Evolutionary conservation across 1,140 invertebrate species (phyloP).

Genomic region (Eupeodes corollae): DNA sequence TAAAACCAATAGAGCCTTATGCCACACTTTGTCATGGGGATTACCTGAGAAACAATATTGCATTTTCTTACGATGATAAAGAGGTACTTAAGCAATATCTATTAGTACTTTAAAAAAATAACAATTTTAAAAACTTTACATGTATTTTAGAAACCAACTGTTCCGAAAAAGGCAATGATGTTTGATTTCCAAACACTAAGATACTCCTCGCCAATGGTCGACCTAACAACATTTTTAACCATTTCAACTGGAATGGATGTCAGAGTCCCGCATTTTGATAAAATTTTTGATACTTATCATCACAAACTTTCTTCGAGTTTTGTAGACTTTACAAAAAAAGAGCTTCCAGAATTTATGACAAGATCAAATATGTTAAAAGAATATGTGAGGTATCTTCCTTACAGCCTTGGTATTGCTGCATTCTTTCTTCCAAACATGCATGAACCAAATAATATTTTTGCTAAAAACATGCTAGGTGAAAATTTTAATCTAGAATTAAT

Average conservation of each 20-base stretch:
- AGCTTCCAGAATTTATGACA: slow-evolving; percentile 19
- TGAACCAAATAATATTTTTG: slow-evolving; percentile 7
- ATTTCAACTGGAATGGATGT: slow-evolving; percentile 20
- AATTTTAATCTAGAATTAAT: slow-evolving; percentile 7
- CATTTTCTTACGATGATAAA: slow-evolving; percentile 17
- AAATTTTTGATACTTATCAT: slow-evolving; percentile 25
- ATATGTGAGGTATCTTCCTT: slow-evolving; percentile 23
- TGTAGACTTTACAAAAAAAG: slow-evolving; percentile 2
- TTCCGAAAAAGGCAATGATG: slow-evolving; percentile 28
- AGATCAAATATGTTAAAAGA: slow-evolving; percentile 20
- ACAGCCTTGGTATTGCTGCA: slow-evolving; percentile 9
- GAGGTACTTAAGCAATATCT: background rate
- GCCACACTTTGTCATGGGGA: slow-evolving; percentile 31
- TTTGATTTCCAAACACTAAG: slow-evolving; percentile 34
- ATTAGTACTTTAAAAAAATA: background rate
- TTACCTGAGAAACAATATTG: slow-evolving; percentile 32
- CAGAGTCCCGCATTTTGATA: slow-evolving; percentile 19
- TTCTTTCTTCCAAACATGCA: slow-evolving; percentile 19
- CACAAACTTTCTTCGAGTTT: slow-evolving; percentile 14
- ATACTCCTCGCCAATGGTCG: slow-evolving; percentile 29
- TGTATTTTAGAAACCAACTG: slow-evolving; percentile 4
- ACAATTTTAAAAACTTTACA: background rate
- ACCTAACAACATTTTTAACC: slow-evolving; percentile 20
- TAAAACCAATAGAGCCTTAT: slow-evolving; percentile 22
- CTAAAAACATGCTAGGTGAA: slow-evolving; percentile 11